Evolutionary conservation across 2,888 invertebrate genomes (phyloP).

Genomic region (Teleiodes luculella): DNA sequence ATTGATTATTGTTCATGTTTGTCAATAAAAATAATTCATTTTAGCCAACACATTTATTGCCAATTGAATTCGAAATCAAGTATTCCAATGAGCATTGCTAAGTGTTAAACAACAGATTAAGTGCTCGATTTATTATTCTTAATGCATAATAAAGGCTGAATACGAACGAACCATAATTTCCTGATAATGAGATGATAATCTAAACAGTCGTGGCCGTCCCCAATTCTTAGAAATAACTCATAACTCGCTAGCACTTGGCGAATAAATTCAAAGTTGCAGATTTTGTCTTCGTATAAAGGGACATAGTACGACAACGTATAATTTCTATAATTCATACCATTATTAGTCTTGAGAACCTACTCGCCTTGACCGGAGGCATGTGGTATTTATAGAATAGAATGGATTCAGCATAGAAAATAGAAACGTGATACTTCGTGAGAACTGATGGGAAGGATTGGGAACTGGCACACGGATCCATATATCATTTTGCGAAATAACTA

Average conservation of each 20-base stretch:
- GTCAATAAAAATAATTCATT: conserved; percentile 9
- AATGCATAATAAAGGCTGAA: background rate
- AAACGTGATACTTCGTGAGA: conserved; percentile 8
- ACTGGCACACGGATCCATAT: background rate
- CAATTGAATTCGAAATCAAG: too few relatives aligned
- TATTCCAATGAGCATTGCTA: too few relatives aligned
- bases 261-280: conserved; percentile 4
- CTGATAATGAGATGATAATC: background rate
- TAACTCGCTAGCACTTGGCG: background rate
- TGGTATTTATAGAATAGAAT: conserved; percentile 17
- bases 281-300: conserved; percentile 14
- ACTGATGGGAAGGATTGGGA: background rate
- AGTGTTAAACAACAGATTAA: too few relatives aligned
- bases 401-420: conserved; percentile 11
- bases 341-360: conserved; percentile 27
- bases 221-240: background rate
- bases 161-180: background rate
- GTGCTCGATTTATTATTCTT: too few relatives aligned
- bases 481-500: background rate
- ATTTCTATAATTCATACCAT: conserved; percentile 20
- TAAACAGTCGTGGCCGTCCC: background rate
- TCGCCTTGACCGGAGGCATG: conserved; percentile 37
- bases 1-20: conserved; percentile 3
- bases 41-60: too few relatives aligned
- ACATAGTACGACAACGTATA: background rate